Conservation (phyloP, 2,888 invertebrate species). For the Drosophila neonasuta region DNA sequence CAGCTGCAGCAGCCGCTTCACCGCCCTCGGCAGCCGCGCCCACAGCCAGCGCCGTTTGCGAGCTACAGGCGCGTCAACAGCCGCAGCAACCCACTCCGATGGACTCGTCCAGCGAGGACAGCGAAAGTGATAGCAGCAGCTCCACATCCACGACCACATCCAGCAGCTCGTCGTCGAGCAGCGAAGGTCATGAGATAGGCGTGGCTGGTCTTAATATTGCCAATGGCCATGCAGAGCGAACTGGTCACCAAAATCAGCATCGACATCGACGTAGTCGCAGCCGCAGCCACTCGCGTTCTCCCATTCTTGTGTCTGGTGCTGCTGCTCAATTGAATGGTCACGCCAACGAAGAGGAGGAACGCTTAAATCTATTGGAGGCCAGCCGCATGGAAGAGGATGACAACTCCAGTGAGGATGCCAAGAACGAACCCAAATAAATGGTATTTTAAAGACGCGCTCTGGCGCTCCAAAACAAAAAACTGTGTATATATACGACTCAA, state of each 20-base stretch:
- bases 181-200: slow-evolving; percentile 59
- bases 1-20: slow-evolving; percentile 78
- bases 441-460: background rate
- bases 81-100: slow-evolving; percentile 76
- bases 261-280: slow-evolving; percentile 56
- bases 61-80: slow-evolving; percentile 70
- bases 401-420: slow-evolving; percentile 59
- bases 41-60: slow-evolving; percentile 73
- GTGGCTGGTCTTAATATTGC: slow-evolving; percentile 65
- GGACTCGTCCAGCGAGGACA: slow-evolving; percentile 83
- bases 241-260: slow-evolving; percentile 21
- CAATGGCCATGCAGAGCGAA: slow-evolving; percentile 59
- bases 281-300: slow-evolving; percentile 69
- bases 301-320: slow-evolving; percentile 25
- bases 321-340: slow-evolving; percentile 54
- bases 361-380: slow-evolving; percentile 47
- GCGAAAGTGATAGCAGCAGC: slow-evolving; percentile 84
- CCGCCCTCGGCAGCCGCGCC: slow-evolving; percentile 80
- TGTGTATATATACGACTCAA: slow-evolving; percentile 55
- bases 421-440: slow-evolving; percentile 44
- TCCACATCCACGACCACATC: slow-evolving; percentile 83
- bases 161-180: slow-evolving; percentile 71
- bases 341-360: slow-evolving; percentile 65
- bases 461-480: background rate
- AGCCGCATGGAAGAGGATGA: slow-evolving; percentile 69